Conservation (phyloP, 1,140 invertebrate genomes). For the Papilio helenus region DNA sequence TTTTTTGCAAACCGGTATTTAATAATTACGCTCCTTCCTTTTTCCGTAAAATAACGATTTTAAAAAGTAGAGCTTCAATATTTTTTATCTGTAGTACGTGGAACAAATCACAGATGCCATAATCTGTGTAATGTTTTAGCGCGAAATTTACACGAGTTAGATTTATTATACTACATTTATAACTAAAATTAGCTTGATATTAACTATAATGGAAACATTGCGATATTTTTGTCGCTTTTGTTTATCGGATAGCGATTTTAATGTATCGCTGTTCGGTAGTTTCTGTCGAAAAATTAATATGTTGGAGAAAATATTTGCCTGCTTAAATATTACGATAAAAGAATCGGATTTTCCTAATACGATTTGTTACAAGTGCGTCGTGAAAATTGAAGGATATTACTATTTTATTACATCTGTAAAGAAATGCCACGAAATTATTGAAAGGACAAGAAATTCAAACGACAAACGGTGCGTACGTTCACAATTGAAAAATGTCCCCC, state of each 20-base stretch:
- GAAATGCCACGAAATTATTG: slow-evolving; percentile 60
- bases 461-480: slow-evolving; percentile 55
- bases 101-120: slow-evolving; percentile 6
- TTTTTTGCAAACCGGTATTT: slow-evolving; percentile 63
- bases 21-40: slow-evolving; percentile 42
- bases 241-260: slow-evolving; percentile 71
- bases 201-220: slow-evolving; percentile 63
- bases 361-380: slow-evolving; percentile 73
- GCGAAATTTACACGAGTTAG: slow-evolving; percentile 46
- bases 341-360: slow-evolving; percentile 60
- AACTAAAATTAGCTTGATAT: slow-evolving; percentile 18
- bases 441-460: slow-evolving; percentile 36
- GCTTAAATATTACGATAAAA: slow-evolving; percentile 67
- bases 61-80: slow-evolving; percentile 33
- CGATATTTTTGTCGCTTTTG: slow-evolving; percentile 69
- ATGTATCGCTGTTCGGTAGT: slow-evolving; percentile 65
- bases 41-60: slow-evolving; percentile 26
- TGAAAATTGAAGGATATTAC: slow-evolving; percentile 70
- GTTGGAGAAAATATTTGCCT: slow-evolving; percentile 70
- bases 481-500: slow-evolving; percentile 66
- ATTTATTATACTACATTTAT: slow-evolving; percentile 16
- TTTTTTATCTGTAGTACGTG: slow-evolving; percentile 31
- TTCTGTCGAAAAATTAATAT: slow-evolving; percentile 65
- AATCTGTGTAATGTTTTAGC: slow-evolving; percentile 48
- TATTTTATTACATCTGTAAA: slow-evolving; percentile 66